Evolutionary conservation across 2,113 vertebrate species (phyloP), one percentile per base, ranked within the genome.

Genomic region (Sarotherodon lohbergeri): DNA sequence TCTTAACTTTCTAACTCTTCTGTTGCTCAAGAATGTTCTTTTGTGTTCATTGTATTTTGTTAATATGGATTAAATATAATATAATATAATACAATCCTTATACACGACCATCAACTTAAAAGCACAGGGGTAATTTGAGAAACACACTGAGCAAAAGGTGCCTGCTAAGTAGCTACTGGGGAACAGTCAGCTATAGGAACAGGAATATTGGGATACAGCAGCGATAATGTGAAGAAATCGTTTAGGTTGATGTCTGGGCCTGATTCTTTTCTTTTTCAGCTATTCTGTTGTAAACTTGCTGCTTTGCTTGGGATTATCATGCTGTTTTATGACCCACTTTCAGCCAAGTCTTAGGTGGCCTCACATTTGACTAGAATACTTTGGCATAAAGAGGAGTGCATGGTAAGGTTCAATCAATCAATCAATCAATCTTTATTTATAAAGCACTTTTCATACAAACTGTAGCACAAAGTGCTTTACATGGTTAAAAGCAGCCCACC

Each of bases 371-470:
- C 5, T 11, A 63, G 5, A 63, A 63, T 63, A 63, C 59, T 63
- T 63, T 19, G 16, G 59, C 34, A 63, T 29, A 63, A 63, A 63
- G 59, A 63, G 22, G 22, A 22, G 22, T 22, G 22, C 22, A 22
- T 19, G 29, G 0, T 36, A 63, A 63, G 17, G 2, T 12, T 63
- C n/a, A n/a, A n/a, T n/a, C n/a, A n/a, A n/a, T n/a, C n/a, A n/a
- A n/a, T n/a, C n/a, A n/a, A n/a, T n/a, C n/a, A n/a, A n/a, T n/a
- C n/a, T n/a, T n/a, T n/a, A n/a, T n/a, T n/a, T n/a, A n/a, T n/a
- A n/a, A n/a, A n/a, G n/a, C n/a, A n/a, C n/a, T n/a, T n/a, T n/a
- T n/a, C n/a, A n/a, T n/a, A n/a, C n/a, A n/a, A n/a, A n/a, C n/a
- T n/a, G n/a, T n/a, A n/a, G n/a, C n/a, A n/a, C n/a, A n/a, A n/a